These are phyloP conservation scores for Ditula angustiorana DNA, from an alignment of 2,888 invertebrate genomes.

Conservation along the genomic window DNA sequence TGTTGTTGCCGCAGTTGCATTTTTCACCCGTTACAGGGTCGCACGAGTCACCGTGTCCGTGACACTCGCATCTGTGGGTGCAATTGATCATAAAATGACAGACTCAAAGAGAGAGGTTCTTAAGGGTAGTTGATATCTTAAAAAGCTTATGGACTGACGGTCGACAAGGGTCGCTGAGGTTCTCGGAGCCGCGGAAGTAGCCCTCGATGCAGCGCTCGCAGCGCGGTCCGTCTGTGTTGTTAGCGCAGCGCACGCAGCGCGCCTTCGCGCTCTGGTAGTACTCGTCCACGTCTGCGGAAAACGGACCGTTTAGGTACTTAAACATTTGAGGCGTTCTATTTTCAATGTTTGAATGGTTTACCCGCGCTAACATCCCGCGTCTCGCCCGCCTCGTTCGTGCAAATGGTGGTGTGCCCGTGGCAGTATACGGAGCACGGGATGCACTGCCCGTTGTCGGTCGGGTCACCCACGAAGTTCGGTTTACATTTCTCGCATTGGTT, in stretches of 20 bases:
- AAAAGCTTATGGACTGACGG: constrained; percentile 79
- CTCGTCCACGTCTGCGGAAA: constrained; percentile 83
- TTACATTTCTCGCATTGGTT: constrained; percentile 96
- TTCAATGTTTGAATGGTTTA: constrained; percentile 75
- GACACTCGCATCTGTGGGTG: constrained; percentile 91
- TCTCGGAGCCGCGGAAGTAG: constrained; percentile 91
- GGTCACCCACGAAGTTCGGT: constrained; percentile 96
- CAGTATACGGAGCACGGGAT: constrained; percentile 95
- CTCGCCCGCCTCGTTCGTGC: constrained; percentile 87
- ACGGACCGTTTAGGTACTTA: neutral
- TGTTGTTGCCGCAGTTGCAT: constrained; percentile 98
- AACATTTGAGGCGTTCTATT: too few relatives aligned
- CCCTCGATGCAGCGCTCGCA: constrained; percentile 93
- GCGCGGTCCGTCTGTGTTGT: constrained; percentile 92
- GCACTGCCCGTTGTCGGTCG: constrained; percentile 94
- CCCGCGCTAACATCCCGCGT: constrained; percentile 50
- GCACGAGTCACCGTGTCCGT: constrained; percentile 96
- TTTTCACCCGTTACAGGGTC: constrained; percentile 96
- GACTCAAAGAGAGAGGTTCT: too few relatives aligned
- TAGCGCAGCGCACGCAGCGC: constrained; percentile 93
- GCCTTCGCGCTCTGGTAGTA: constrained; percentile 89
- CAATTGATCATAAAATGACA: too few relatives aligned
- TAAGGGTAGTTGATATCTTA: neutral
- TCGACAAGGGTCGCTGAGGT: constrained; percentile 90
- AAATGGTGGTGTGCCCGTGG: constrained; percentile 94